Evolutionary conservation across 2,888 invertebrate species (phyloP), one percentile per base, ranked within the genome.

Genomic region (Lochmaea capreae): DNA sequence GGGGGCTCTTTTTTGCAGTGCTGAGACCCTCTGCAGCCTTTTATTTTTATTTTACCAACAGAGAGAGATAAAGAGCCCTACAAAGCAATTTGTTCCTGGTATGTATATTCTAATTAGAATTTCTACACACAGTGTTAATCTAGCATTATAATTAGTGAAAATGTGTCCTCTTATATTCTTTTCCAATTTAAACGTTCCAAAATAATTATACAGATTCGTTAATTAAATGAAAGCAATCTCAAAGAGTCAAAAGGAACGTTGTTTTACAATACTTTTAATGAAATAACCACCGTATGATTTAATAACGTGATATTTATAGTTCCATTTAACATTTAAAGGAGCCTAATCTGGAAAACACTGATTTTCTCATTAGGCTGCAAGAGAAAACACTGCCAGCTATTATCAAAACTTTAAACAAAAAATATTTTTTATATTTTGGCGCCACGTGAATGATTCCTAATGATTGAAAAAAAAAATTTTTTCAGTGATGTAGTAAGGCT

Each of bases 51-150:
- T 75, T 59, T 59, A 22, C 62, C 57, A 39, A 54, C 26, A n/a
- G 59, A 68, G 43, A 46, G 58, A 58, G 54, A 26, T 42, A 26
- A 26, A 74, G 49, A 65, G 52, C 72, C 57, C 49, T 52, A 68
- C 68, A 72, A 75, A 75, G 68, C 69, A 61, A 72, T 75, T 75
- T 72, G 72, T 72, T 65, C 65, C 63, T 62, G 67, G 70, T 14
- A 16, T 73, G 73, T 69, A 71, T 71, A 71, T 71, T 71, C 52
- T 65, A 58, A 71, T 71, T 71, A 71, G 71, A 46, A 66, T 69
- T 54, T 70, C 58, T 73, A 65, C 73, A 73, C 54, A 58, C 59
- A 61, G 52, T 52, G 14, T n/a, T 69, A 70, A 73, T 69, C 69
- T 52, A 33, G 49, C 63, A 57, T 14, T 46, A 65, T 49, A 68